Evolutionary conservation across 2,797 vertebrate genomes (phyloP), one percentile per base, ranked within the genome.

Genomic region (Notolabrus celidotus): DNA sequence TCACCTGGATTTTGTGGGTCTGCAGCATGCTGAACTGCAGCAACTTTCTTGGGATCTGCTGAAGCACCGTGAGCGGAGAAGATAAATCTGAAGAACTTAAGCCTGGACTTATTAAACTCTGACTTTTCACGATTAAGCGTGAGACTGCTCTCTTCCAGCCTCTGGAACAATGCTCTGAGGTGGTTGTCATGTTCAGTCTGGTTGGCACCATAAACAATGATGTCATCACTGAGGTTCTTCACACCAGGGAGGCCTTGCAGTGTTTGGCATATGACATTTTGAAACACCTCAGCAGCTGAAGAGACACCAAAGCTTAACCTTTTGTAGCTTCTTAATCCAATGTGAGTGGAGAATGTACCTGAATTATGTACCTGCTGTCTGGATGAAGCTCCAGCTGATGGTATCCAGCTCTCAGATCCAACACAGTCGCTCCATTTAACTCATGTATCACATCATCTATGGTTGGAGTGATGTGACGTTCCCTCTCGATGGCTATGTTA

Each of bases 221-320:
- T 85, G 38, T 84, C 42, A 15, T 82, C 53, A 2, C 75, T 74
- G 7, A 80, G 53, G 16, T 80, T 83, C 1, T 80, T 80, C 0
- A 86, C 67, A 3, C 57, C 57, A 0, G 0, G 0, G 0, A 84
- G 33, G 1, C 72, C 65, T 15, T 82, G 74, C 1, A 82, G 31
- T 0, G 54, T 36, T 23, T 83, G 63, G 1, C 34, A 53, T 1
- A 71, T 71, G 1, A 61, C 47, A 10, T 86, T 85, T 10, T 77
- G 45, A 12, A 80, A 80, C 0, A 75, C 60, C 20, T 83, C 49
- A 0, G 42, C 74, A 2, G 69, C 67, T 0, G 81, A 81, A 0
- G 45, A 79, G 20, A 79, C 67, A 0, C 61, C 69, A 52, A 88
- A 86, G n/a, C n/a, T n/a, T n/a, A n/a, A n/a, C n/a, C n/a, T n/a